Conservation (phyloP, 2,888 invertebrate species). For the Lithophane semibrunnea region DNA sequence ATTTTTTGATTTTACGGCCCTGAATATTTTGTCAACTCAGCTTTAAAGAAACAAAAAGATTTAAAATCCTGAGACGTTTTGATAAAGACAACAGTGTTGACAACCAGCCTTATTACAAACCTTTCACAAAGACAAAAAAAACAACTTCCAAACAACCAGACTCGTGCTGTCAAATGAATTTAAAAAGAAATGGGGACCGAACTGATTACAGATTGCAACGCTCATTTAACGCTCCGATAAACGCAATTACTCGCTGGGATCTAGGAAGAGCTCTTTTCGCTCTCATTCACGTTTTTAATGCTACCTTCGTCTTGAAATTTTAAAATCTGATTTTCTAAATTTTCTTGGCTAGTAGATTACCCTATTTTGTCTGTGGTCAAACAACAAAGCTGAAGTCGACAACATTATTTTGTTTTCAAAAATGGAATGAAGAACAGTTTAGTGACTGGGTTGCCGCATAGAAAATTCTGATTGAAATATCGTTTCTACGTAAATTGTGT, state of each 20-base stretch:
- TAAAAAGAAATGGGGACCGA: conserved; percentile 73
- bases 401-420: conserved; percentile 1
- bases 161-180: conserved; percentile 67
- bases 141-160: conserved; percentile 64
- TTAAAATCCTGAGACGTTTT: background rate
- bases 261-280: conserved; percentile 77
- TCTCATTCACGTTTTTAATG: conserved; percentile 75
- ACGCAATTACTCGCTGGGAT: conserved; percentile 83
- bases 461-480: background rate
- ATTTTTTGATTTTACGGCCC: too few species aligned
- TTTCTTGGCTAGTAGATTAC: conserved; percentile 57
- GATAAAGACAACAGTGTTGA: background rate
- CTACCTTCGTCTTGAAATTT: conserved; percentile 64
- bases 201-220: conserved; percentile 87
- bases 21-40: background rate
- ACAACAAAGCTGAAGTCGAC: background rate
- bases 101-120: conserved; percentile 17
- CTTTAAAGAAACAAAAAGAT: background rate
- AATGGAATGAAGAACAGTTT: background rate
- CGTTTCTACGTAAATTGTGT: conserved; percentile 1
- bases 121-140: conserved; percentile 61
- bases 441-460: background rate
- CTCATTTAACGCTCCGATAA: conserved; percentile 88
- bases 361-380: conserved; percentile 44
- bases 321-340: conserved; percentile 57